Conservation (phyloP, 37 sponge, comb jelly and placozoan species). For the Mnemiopsis leidyi region DNA sequence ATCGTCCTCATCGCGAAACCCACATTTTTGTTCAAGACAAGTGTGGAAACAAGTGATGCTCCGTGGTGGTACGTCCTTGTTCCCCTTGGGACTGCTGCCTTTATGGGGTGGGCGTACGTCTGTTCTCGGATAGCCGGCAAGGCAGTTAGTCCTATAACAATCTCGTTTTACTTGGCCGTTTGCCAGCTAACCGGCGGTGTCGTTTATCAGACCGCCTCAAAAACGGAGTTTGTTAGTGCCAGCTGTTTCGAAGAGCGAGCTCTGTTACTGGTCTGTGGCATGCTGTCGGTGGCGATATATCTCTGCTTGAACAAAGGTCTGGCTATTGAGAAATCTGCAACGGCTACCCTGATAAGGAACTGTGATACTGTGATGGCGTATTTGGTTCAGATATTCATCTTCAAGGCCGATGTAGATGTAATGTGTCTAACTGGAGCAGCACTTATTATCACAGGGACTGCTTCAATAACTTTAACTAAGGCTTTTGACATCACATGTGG, state of each 20-base stretch:
- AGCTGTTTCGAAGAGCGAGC: not conserved
- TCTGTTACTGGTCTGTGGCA: not conserved
- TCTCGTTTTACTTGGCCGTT: not conserved
- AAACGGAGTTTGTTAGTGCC: not conserved
- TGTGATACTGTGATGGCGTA: conserved; percentile 19
- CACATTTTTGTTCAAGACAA: not conserved
- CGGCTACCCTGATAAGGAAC: not conserved
- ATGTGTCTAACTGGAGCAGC: conserved; percentile 24
- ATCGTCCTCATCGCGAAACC: conserved; percentile 20
- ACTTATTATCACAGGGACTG: conserved; percentile 17
- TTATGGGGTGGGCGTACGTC: not conserved
- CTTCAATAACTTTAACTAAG: not conserved
- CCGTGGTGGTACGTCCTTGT: conserved; percentile 1
- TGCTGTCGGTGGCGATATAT: not conserved
- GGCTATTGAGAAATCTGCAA: conserved; percentile 1
- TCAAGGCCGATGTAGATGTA: not conserved
- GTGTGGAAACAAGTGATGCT: not conserved
- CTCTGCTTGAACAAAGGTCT: conserved; percentile 43
- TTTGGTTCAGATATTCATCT: not conserved
- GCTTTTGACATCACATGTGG: conserved; percentile 37
- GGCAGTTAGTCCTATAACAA: not conserved
- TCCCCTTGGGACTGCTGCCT: not conserved
- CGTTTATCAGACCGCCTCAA: not conserved
- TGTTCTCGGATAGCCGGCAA: not conserved
- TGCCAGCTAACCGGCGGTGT: not conserved